Evolutionary conservation across 2,888 invertebrate species (phyloP).

Genomic region (Corbicula japonica): DNA sequence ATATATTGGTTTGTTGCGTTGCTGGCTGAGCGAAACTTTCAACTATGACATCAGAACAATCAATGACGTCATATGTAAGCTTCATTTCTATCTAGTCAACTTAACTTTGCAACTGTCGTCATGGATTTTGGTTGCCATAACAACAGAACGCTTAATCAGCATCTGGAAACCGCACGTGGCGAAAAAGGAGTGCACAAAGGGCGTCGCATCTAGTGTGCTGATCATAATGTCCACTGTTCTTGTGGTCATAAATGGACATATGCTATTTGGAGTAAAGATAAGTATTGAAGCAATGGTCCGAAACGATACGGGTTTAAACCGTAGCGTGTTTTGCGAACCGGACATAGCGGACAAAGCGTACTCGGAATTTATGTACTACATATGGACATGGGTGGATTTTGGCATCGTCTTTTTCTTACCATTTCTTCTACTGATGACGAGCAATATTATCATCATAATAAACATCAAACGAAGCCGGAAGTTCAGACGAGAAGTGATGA

Average conservation of each 20-base stretch:
- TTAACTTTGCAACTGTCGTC: constrained; percentile 72
- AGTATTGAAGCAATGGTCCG: neutral
- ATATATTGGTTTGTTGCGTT: constrained; percentile 71
- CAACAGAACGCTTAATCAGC: constrained; percentile 73
- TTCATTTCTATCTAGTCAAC: constrained; percentile 72
- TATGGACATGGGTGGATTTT: constrained; percentile 79
- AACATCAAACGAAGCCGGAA: constrained; percentile 58
- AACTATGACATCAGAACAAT: constrained; percentile 64
- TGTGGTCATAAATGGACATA: constrained; percentile 66
- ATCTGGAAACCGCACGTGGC: constrained; percentile 75
- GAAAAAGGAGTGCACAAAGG: constrained; percentile 66
- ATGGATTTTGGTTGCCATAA: constrained; percentile 79
- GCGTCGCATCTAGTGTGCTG: constrained; percentile 44
- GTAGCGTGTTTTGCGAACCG: constrained; percentile 34
- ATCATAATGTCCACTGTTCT: constrained; percentile 39
- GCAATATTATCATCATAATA: constrained; percentile 73
- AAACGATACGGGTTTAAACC: neutral
- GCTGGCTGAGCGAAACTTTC: constrained; percentile 52
- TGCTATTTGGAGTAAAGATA: constrained; percentile 57
- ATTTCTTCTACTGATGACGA: constrained; percentile 67
- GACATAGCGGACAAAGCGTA: constrained; percentile 34
- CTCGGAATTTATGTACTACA: constrained; percentile 29
- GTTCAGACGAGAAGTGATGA: constrained; percentile 31
- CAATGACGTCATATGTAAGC: constrained; percentile 58
- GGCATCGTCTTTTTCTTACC: constrained; percentile 72